These are phyloP conservation scores for Harpagoxenus sublaevis DNA, from an alignment of 2,888 invertebrate genomes.

Conservation along the genomic window DNA sequence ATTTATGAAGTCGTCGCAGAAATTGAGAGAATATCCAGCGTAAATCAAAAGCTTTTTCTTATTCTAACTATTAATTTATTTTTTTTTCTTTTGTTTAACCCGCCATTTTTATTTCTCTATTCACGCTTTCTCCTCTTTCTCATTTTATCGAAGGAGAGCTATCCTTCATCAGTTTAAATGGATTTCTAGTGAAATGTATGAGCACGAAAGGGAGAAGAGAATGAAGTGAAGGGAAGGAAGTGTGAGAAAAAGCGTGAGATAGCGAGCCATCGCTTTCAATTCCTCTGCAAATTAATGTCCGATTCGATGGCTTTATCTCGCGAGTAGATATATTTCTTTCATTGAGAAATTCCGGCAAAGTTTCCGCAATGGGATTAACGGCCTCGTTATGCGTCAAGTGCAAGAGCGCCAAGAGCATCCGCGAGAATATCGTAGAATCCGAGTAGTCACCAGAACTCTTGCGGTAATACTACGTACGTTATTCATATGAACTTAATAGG, in stretches of 20 bases:
- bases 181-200: conserved; percentile 50
- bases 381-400: conserved; percentile 44
- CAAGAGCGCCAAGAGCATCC: neutral
- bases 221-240: conserved; percentile 1
- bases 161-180: conserved; percentile 39
- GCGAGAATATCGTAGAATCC: conserved; percentile 1
- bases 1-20: neutral
- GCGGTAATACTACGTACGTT: conserved; percentile 16
- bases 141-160: conserved; percentile 12
- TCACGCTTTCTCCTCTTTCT: neutral
- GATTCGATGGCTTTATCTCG: conserved; percentile 51
- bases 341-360: conserved; percentile 41
- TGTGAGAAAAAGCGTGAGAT: conserved; percentile 34
- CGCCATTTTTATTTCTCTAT: neutral
- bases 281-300: conserved; percentile 48
- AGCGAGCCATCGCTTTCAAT: conserved; percentile 50
- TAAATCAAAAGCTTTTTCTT: neutral
- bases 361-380: conserved; percentile 44
- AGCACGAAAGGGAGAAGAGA: conserved; percentile 17
- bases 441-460: conserved; percentile 21
- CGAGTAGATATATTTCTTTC: conserved; percentile 44
- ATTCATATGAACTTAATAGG: neutral
- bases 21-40: neutral
- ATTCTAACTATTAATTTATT: neutral
- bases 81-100: neutral